Evolutionary conservation across 1,140 invertebrate species (phyloP).

Genomic region (Camponotus floridanus): DNA sequence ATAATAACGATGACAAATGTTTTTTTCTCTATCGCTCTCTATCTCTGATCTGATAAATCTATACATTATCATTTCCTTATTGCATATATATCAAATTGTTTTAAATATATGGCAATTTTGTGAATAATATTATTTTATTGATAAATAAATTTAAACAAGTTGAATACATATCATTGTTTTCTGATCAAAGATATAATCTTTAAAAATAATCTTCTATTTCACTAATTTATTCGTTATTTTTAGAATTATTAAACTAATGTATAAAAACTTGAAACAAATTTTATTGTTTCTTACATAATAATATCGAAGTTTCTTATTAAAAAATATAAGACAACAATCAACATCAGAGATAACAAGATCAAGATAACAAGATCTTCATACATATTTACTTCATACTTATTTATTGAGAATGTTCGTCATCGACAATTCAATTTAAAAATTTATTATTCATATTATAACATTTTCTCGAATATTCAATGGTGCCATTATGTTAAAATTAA

Average conservation of each 20-base stretch:
- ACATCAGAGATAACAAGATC: not conserved
- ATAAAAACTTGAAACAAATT: not conserved
- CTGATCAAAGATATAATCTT: not conserved
- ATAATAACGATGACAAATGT: conserved; percentile 40
- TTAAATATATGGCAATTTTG: not conserved
- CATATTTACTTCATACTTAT: too few relatives aligned
- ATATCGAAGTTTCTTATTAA: not conserved
- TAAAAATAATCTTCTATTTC: not conserved
- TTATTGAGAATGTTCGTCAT: not conserved
- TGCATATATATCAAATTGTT: not conserved
- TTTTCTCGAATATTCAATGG: conserved; percentile 7
- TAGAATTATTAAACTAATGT: not conserved
- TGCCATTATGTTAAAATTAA: conserved; percentile 9
- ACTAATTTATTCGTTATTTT: not conserved
- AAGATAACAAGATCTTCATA: not conserved
- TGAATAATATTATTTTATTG: not conserved
- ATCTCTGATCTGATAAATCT: not conserved
- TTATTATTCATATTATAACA: not conserved
- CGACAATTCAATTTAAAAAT: conserved; percentile 5
- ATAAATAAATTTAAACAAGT: not conserved
- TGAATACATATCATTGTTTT: not conserved
- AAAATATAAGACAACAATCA: too few relatives aligned
- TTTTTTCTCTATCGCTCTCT: too few relatives aligned
- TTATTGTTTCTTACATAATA: not conserved
- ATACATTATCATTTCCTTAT: not conserved